phyloP scores from a whole-genome alignment of 2,888 invertebrate species.

The Polyploca ridens region DNA sequence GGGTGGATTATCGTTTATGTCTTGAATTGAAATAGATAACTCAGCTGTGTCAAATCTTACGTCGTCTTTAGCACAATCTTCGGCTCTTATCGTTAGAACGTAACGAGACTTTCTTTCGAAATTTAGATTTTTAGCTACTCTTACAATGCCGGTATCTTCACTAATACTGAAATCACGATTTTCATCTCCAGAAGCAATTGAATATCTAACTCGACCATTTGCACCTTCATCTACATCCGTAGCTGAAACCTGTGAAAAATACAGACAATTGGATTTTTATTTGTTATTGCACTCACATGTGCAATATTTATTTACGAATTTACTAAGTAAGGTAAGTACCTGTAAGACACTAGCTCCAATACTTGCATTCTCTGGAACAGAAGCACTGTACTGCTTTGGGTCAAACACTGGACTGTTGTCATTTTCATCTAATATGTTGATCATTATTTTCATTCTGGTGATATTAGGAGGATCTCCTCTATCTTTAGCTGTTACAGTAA shows the following conservation, averaged over 20 bases:
- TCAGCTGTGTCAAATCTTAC: conserved; percentile 90
- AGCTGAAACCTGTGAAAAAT: conserved; percentile 89
- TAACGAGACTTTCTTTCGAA: conserved; percentile 95
- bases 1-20: conserved; percentile 97
- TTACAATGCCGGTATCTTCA: conserved; percentile 95
- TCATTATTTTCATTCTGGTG: conserved; percentile 87
- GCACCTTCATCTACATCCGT: conserved; percentile 94
- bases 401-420: conserved; percentile 96
- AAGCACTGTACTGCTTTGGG: conserved; percentile 94
- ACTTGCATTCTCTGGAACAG: conserved; percentile 96
- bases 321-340: conserved; percentile 77
- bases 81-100: conserved; percentile 92
- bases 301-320: no score
- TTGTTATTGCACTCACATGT: no score
- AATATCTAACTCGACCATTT: conserved; percentile 96
- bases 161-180: conserved; percentile 96
- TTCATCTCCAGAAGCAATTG: conserved; percentile 94
- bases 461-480: conserved; percentile 93
- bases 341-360: conserved; percentile 96
- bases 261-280: background rate
- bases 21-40: conserved; percentile 92
- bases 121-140: conserved; percentile 96
- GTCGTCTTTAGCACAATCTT: conserved; percentile 92
- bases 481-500: conserved; percentile 93
- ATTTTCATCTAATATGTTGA: conserved; percentile 93